Conservation (phyloP, 2,888 invertebrate species). For the Theristus sp. region DNA sequence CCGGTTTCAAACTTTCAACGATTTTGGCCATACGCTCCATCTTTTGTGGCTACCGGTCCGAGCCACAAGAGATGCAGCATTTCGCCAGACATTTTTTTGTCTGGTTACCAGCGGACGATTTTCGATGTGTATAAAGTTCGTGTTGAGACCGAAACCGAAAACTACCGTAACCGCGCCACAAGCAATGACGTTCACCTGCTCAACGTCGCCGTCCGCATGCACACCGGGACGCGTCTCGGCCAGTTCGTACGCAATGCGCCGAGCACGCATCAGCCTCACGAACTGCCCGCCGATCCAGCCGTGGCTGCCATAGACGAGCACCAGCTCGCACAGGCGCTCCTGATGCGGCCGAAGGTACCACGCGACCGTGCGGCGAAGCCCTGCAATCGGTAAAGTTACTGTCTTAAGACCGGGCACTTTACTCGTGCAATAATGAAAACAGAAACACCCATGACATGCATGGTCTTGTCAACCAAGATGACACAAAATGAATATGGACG, state of each 20-base stretch:
- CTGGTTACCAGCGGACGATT: too few relatives aligned
- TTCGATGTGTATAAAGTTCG: too few relatives aligned
- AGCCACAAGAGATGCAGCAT: too few relatives aligned
- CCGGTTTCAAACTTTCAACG: too few relatives aligned
- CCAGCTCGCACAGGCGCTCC: background rate
- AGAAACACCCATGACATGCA: background rate
- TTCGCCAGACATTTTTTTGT: too few relatives aligned
- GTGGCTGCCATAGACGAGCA: conserved; percentile 12
- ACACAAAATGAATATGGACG: background rate
- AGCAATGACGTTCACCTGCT: background rate
- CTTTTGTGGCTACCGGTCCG: too few relatives aligned
- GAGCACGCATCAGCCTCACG: conserved; percentile 6
- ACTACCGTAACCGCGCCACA: too few relatives aligned
- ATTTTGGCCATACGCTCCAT: too few relatives aligned
- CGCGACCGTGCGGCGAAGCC: conserved; percentile 20
- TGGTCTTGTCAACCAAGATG: background rate
- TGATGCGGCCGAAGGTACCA: conserved; percentile 16
- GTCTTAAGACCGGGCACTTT: too few relatives aligned
- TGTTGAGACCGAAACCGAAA: too few relatives aligned
- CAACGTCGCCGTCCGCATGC: conserved; percentile 7
- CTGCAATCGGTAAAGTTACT: background rate
- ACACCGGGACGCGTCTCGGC: conserved; percentile 8
- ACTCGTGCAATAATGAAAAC: too few relatives aligned
- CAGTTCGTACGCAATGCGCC: conserved; percentile 7
- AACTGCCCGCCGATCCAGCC: conserved; percentile 15